phyloP scores from a whole-genome alignment of 2,113 vertebrate genomes.

The Willisornis vidua region DNA sequence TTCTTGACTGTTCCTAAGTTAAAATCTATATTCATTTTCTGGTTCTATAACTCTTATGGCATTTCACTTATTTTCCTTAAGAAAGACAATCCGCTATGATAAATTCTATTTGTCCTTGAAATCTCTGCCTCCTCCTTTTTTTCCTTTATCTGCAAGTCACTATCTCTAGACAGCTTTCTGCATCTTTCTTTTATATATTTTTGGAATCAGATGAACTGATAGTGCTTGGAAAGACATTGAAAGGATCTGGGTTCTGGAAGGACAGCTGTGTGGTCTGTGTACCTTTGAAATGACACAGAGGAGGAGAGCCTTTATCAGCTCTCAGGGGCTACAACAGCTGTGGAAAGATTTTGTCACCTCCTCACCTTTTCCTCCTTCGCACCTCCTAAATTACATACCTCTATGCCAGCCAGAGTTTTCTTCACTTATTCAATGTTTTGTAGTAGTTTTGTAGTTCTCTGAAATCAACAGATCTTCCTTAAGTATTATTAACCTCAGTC shows the following conservation, averaged over 20 bases:
- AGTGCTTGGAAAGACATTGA: background rate
- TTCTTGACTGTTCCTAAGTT: background rate
- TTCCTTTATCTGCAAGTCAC: background rate
- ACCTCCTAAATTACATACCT: background rate
- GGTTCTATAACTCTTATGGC: background rate
- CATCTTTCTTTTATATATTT: background rate
- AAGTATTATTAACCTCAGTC: background rate
- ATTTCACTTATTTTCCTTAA: background rate
- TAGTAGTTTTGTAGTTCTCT: background rate
- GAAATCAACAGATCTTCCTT: background rate
- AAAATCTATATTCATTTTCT: background rate
- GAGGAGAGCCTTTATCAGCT: background rate
- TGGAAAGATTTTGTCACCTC: background rate
- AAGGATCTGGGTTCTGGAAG: background rate
- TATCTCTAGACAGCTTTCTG: background rate
- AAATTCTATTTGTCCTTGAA: background rate
- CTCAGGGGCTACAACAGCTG: background rate
- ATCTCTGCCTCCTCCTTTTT: background rate
- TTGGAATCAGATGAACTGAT: background rate
- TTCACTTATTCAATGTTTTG: background rate
- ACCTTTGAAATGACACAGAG: background rate
- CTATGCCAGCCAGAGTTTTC: background rate
- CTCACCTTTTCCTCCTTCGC: background rate
- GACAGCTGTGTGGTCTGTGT: accelerated
- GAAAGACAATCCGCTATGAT: background rate